Base-by-base conservation (phyloP, 2,797 vertebrate species). In the Acanthurus lineatus region DNA sequence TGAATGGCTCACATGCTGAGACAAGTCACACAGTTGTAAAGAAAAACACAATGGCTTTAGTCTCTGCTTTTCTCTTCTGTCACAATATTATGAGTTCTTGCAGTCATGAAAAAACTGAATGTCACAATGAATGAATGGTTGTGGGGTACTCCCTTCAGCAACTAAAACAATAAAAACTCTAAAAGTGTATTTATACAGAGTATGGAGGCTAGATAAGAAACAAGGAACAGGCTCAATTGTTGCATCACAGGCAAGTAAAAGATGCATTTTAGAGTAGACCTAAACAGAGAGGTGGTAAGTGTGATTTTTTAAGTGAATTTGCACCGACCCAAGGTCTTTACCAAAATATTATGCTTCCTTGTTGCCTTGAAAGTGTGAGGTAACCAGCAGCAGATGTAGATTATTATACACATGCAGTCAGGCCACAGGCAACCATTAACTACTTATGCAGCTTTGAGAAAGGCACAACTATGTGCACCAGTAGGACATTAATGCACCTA, bases 1-100 rank as follows among this genome's bases (percentile, higher is more conserved):
- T 84, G 91, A 88, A 61, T 92, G 84, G 78, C 78, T 88, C 3
- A 85, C 68, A 78, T 94, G 93, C 93, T 95, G 93, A 89, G 79
- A 93, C 69, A 90, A 87, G 82, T 85, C 73, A 89, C 57, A 89
- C 9, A 80, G 73, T 83, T 75, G 79, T 42, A 75, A 80, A 89
- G 83, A 86, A 83, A 87, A 88, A 90, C 74, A 89, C 58, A 92
- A 49, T 28, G 17, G 62, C 52, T 89, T 89, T 79, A 88, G 82
- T 67, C 53, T 73, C 65, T 49, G 32, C 28, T 61, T 52, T 62
- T 63, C 51, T 60, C 44, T 54, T 69, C 60, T 61, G 67, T 79
- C 71, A 57, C 61, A 82, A 69, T 51, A 77, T 68, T 40, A 69
- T 42, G 42, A 81, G 72, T 10, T 78, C 28, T 49, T 66, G 28